A percentile compares a stretch with the other conserved stretches of the same genome.
Evolutionary conservation across 2,888 invertebrate genomes (phyloP).

Genomic region (Ectemnius lituratus): DNA sequence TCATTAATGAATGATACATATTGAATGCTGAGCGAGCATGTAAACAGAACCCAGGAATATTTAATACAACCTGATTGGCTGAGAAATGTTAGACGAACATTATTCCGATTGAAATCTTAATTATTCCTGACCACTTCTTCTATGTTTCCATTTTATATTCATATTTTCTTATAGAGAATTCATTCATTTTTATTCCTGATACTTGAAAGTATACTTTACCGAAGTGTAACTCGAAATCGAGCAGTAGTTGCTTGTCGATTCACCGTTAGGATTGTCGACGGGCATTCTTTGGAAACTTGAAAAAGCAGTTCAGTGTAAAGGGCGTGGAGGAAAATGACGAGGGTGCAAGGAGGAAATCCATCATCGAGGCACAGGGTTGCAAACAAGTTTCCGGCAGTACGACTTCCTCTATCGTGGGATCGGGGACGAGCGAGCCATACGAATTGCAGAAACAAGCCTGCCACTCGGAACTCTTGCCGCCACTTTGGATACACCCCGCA

Average conservation of each 20-base stretch:
- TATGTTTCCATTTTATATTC: no score
- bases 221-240: not conserved
- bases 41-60: no score
- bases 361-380: not conserved
- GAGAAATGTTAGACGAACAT: no score
- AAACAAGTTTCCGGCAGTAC: not conserved
- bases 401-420: not conserved
- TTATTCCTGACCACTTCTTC: no score
- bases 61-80: no score
- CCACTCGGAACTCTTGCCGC: not conserved
- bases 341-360: not conserved
- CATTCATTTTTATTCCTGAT: no score
- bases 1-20: no score
- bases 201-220: no score
- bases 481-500: not conserved
- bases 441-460: slow-evolving; percentile 3
- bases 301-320: not conserved
- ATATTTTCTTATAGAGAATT: no score
- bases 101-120: no score
- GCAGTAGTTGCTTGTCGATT: not conserved
- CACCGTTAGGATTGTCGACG: not conserved
- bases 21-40: no score
- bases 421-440: no score
- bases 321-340: slow-evolving; percentile 23
- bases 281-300: not conserved